Percentiles rank a stretch among this genome's conserved stretches.
Evolutionary conservation across 2,797 vertebrate genomes (phyloP).

Genomic region (Scolopax bukidnonensis): DNA sequence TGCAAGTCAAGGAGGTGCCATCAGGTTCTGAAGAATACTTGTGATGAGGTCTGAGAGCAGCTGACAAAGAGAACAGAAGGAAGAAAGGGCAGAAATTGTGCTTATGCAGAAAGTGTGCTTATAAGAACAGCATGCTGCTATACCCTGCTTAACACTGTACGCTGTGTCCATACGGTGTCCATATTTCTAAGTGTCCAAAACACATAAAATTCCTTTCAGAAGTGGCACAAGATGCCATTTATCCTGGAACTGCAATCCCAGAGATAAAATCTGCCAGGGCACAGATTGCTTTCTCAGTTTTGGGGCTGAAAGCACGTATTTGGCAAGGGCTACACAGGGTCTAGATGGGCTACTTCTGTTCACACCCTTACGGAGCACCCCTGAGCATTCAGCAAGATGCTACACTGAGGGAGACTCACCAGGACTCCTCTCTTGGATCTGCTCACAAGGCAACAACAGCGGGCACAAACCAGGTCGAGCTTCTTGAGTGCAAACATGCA

Average conservation of each 20-base stretch:
- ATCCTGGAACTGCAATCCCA: not conserved
- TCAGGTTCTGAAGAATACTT: not conserved
- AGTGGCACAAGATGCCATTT: conserved; percentile 16
- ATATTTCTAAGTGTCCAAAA: not conserved
- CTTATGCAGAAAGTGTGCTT: not conserved
- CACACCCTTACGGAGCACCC: not conserved
- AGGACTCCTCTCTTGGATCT: not conserved
- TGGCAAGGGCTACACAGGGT: not conserved
- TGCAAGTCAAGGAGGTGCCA: not conserved
- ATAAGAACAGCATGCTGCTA: not conserved
- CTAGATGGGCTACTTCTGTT: not conserved
- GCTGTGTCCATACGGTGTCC: not conserved
- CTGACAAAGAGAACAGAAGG: not conserved
- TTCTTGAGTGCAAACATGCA: not conserved
- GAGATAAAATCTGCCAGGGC: not conserved
- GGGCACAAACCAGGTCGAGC: not conserved
- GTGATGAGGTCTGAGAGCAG: not conserved
- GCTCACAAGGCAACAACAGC: not conserved
- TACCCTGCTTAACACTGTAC: not conserved
- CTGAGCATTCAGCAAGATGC: not conserved
- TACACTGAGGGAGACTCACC: not conserved
- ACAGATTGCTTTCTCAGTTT: conserved; percentile 13
- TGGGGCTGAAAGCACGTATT: not conserved
- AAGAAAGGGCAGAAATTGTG: not conserved
- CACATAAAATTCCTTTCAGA: not conserved